Evolutionary conservation across 2,888 invertebrate genomes (phyloP).

Genomic region (Beris morrisii): DNA sequence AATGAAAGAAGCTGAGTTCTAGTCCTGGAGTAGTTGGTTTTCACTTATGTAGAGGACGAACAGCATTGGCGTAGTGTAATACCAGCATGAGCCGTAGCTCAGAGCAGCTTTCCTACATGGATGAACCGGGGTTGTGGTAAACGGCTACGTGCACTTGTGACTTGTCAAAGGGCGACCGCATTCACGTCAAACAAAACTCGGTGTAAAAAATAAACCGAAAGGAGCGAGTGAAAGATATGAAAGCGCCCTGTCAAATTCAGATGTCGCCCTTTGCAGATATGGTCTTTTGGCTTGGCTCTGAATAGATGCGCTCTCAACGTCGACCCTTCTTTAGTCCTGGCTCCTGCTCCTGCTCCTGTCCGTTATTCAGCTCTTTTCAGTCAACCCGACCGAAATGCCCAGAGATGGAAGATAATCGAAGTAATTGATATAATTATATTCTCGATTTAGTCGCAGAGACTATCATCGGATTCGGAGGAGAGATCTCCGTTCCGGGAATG

Average conservation of each 20-base stretch:
- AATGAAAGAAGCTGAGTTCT: slow-evolving; percentile 35
- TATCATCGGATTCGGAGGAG: slow-evolving; percentile 14
- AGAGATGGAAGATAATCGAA: slow-evolving; percentile 50
- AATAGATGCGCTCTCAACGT: background rate
- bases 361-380: slow-evolving; percentile 17
- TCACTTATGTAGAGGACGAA: slow-evolving; percentile 13
- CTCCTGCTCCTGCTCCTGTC: background rate
- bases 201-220: slow-evolving; percentile 2
- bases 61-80: background rate
- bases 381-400: slow-evolving; percentile 21
- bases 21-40: background rate
- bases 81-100: background rate
- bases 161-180: slow-evolving; percentile 10
- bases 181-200: slow-evolving; percentile 1
- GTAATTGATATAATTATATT: slow-evolving; percentile 55
- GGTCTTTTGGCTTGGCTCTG: slow-evolving; percentile 21
- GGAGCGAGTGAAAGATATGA: slow-evolving; percentile 34
- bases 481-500: background rate
- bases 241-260: slow-evolving; percentile 37
- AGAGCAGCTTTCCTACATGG: background rate
- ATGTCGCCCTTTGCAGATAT: slow-evolving; percentile 35
- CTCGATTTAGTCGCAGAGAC: slow-evolving; percentile 46
- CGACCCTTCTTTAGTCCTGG: background rate
- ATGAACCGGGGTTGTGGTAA: background rate
- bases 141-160: too few species aligned